A percentile compares a stretch with the other conserved stretches of the same genome.
These are phyloP conservation scores for Meganola albula DNA, from an alignment of 2,888 invertebrate genomes.

Conservation along the genomic window DNA sequence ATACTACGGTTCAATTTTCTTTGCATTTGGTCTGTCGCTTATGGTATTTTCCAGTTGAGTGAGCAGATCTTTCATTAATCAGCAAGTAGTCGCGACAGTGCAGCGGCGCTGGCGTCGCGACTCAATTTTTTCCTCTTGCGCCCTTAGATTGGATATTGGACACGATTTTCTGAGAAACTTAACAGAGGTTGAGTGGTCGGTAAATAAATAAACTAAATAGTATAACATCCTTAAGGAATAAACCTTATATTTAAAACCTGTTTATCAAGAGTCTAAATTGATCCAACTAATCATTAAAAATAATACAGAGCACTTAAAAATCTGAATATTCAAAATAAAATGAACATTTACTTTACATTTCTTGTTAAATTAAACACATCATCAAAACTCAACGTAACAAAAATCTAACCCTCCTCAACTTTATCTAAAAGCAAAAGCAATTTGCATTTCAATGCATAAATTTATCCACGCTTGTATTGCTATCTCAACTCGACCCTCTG, in stretches of 20 bases:
- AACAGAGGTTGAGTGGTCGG: slow-evolving; percentile 65
- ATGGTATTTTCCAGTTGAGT: slow-evolving; percentile 54
- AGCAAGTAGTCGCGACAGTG: slow-evolving; percentile 74
- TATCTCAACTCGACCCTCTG: slow-evolving; percentile 64
- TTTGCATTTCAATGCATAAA: slow-evolving; percentile 75
- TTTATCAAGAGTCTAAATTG: not conserved
- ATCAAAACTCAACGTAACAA: slow-evolving; percentile 19
- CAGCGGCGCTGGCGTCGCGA: slow-evolving; percentile 66
- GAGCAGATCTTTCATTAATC: slow-evolving; percentile 73
- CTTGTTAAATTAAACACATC: slow-evolving; percentile 15
- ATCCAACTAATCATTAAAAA: not conserved
- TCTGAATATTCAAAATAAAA: slow-evolving; percentile 2
- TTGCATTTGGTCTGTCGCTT: slow-evolving; percentile 16
- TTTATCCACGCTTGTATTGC: slow-evolving; percentile 55
- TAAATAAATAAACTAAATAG: too few species aligned
- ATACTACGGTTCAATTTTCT: slow-evolving; percentile 14
- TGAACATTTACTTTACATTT: slow-evolving; percentile 11
- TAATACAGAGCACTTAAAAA: not conserved
- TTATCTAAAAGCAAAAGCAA: slow-evolving; percentile 39
- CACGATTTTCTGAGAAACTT: slow-evolving; percentile 72
- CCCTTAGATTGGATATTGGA: slow-evolving; percentile 75
- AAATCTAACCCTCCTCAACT: slow-evolving; percentile 29
- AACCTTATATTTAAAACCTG: not conserved
- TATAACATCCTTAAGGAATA: too few species aligned
- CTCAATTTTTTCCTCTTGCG: slow-evolving; percentile 71